Evolutionary conservation across 37 sponge, comb jelly and placozoan genomes (phyloP).

Genomic region (Spongilla lacustris): DNA sequence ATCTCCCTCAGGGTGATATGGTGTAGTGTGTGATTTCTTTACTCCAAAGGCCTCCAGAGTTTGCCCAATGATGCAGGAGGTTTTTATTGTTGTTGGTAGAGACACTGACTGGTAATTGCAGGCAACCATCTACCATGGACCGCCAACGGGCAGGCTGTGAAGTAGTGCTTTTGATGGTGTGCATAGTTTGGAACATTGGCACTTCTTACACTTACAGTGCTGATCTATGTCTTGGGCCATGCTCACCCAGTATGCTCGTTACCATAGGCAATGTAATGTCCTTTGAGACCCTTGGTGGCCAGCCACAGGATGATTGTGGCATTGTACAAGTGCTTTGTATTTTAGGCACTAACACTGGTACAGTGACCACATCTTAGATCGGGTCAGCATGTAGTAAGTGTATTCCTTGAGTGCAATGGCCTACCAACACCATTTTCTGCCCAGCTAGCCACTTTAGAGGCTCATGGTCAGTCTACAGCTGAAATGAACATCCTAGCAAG

Average conservation of each 20-base stretch:
- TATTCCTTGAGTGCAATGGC: too few relatives aligned
- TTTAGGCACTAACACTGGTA: constrained; percentile 12
- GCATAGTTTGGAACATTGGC: too few relatives aligned
- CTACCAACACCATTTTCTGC: constrained; percentile 64
- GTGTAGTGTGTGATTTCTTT: too few relatives aligned
- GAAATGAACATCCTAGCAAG: constrained; percentile 30
- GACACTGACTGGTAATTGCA: too few relatives aligned
- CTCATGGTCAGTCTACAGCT: constrained; percentile 51
- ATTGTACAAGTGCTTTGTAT: too few relatives aligned
- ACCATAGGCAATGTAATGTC: constrained; percentile 41
- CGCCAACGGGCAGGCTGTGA: too few relatives aligned
- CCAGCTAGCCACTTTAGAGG: too few relatives aligned
- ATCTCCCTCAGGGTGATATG: constrained; percentile 67
- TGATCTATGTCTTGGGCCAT: constrained; percentile 18
- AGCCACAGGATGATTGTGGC: constrained; percentile 11
- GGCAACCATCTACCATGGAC: too few relatives aligned
- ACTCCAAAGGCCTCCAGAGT: constrained; percentile 42
- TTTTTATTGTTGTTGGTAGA: too few relatives aligned
- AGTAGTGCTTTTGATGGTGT: too few relatives aligned
- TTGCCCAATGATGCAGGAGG: constrained; percentile 7
- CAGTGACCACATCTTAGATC: neutral
- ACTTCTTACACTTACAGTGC: constrained; percentile 57
- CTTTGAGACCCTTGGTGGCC: constrained; percentile 64
- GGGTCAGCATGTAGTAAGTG: too few relatives aligned
- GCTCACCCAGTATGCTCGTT: too few relatives aligned